Evolutionary conservation across 2,113 vertebrate species (phyloP).

Genomic region (Gila orcuttii): DNA sequence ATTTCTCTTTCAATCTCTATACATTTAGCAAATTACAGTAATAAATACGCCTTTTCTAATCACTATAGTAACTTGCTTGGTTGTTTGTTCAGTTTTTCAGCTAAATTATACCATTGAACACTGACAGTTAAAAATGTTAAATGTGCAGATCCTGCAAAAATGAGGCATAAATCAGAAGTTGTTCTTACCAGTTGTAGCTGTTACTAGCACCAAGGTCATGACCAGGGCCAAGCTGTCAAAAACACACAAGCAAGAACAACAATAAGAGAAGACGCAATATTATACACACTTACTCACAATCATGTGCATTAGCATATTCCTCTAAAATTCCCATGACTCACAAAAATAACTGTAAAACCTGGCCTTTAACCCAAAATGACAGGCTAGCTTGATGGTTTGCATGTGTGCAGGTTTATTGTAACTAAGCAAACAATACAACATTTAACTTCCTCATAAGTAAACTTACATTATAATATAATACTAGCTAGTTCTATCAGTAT

Average conservation of each 20-base stretch:
- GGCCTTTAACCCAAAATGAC: not conserved
- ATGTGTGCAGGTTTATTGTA: not conserved
- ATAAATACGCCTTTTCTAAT: not conserved
- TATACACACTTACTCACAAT: not conserved
- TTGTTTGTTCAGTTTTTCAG: not conserved
- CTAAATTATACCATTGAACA: not conserved
- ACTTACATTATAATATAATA: not conserved
- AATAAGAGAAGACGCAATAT: not conserved
- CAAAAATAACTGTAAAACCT: not conserved
- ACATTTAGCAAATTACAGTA: not conserved
- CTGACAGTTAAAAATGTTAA: not conserved
- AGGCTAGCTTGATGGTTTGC: not conserved
- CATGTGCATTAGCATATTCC: constrained; percentile 15
- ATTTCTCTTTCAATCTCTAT: not conserved
- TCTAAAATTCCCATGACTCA: constrained; percentile 13
- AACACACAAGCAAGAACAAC: constrained; percentile 13
- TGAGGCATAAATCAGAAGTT: not conserved
- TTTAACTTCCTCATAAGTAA: not conserved
- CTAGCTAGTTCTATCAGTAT: not conserved
- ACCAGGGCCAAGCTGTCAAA: constrained; percentile 2
- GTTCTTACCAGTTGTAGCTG: not conserved
- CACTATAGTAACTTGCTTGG: not conserved
- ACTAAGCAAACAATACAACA: not conserved
- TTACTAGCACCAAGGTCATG: not conserved
- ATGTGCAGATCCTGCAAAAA: not conserved